Percentiles rank a stretch among this genome's conserved stretches.
Conservation (phyloP, 2,888 invertebrate species). For the Quadroppia sp. region DNA sequence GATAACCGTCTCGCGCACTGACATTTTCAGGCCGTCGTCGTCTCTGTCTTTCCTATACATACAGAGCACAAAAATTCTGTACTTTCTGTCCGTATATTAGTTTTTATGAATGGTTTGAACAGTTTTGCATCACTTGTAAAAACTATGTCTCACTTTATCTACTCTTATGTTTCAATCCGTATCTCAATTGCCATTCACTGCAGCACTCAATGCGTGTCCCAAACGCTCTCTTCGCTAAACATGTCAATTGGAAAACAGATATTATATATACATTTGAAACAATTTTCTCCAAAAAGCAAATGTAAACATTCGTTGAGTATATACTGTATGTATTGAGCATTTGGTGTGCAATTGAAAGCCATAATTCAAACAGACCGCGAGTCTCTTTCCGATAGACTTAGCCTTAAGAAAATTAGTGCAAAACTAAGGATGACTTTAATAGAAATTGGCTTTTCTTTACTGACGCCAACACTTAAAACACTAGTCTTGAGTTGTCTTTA, state of each 20-base stretch:
- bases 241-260: not conserved
- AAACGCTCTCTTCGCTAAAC: not conserved
- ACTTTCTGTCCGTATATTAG: not conserved
- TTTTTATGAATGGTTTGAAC: not conserved
- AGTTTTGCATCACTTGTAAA: constrained; percentile 6
- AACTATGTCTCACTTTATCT: not conserved
- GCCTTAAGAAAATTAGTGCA: not conserved
- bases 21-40: not conserved
- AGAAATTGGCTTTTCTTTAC: not conserved
- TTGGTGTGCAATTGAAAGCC: not conserved
- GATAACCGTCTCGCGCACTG: not conserved
- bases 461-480: not conserved
- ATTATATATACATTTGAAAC: not conserved
- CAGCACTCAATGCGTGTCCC: not conserved
- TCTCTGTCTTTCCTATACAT: not conserved
- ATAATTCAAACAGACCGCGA: constrained; percentile 29
- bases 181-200: not conserved
- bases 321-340: not conserved
- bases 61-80: not conserved
- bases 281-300: too few species aligned
- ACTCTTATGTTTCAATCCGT: not conserved
- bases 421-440: not conserved
- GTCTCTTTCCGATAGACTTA: constrained; percentile 28
- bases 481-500: not conserved
- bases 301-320: not conserved